Evolutionary conservation across 2,888 invertebrate genomes (phyloP).

Genomic region (Epsilonema sp.): DNA sequence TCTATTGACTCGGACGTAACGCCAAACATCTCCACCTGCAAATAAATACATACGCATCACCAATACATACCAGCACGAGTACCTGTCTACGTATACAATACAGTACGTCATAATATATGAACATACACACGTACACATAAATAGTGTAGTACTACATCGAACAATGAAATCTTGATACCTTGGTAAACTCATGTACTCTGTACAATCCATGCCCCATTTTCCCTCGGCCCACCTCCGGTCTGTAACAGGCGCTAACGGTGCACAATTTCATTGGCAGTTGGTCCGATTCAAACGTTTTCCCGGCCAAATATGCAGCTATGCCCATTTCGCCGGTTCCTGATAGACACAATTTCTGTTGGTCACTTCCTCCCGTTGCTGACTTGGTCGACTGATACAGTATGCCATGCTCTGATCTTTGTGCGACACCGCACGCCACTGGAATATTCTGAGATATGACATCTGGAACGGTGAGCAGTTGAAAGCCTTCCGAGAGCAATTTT

Average conservation of each 20-base stretch:
- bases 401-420: constrained; percentile 7
- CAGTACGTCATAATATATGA: no score
- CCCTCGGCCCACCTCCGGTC: constrained; percentile 21
- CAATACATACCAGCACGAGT: no score
- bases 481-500: constrained; percentile 10
- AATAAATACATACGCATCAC: no score
- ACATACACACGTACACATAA: no score
- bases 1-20: no score
- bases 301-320: constrained; percentile 15
- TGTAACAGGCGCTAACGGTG: constrained; percentile 21
- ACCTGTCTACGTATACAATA: no score
- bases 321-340: constrained; percentile 30
- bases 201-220: constrained; percentile 20
- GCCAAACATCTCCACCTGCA: no score
- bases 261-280: constrained; percentile 20
- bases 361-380: no score
- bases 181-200: constrained; percentile 26
- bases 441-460: constrained; percentile 20
- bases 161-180: constrained; percentile 16
- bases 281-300: constrained; percentile 15
- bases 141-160: no score
- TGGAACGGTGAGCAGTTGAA: constrained; percentile 15
- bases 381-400: constrained; percentile 6
- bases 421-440: constrained; percentile 20
- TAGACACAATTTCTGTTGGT: constrained; percentile 14